Evolutionary conservation across 2,888 invertebrate genomes (phyloP), one percentile per base, ranked within the genome.

Genomic region (Erynnis tages): DNA sequence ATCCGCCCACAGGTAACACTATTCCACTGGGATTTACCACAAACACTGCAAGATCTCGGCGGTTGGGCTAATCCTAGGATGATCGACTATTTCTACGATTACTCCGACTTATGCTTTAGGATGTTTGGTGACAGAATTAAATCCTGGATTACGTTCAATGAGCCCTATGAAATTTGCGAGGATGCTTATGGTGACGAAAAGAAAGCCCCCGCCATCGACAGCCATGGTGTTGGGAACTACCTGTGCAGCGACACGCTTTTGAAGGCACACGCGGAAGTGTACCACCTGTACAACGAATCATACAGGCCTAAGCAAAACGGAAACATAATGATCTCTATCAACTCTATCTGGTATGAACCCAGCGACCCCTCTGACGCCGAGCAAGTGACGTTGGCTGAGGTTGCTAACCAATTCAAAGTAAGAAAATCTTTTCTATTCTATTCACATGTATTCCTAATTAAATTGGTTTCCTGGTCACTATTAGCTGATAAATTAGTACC

Each of bases 81-180:
- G 76, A 71, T 87, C 16, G 86, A 91, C 47, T 91, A 90, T 66
- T 91, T 91, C 80, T 83, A 78, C 19, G 91, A 92, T 59, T 92
- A 91, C 61, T 79, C 92, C 2, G 82, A 87, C 50, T 43, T 92
- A 1, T 88, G 91, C 69, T 92, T 88, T 69, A 79, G 79, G 54
- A 77, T 86, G 53, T 92, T 91, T 59, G 92, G 92, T 21, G 88
- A 86, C 60, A 84, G 82, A 65, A 91, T 92, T 41, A 92, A 93
- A 61, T 85, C 86, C 4, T 94, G 94, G 93, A 91, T 93, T 37
- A 94, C 94, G 0, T 85, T 94, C 59, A 94, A 94, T 66, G 93
- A 94, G 64, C 93, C 93, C 0, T 89, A 84, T 52, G 89, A 91
- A 57, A 82, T 90, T 35, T 91, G 91, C 63, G 82, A 85, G 56